Evolutionary conservation across 2,797 vertebrate genomes (phyloP), one percentile per base, ranked within the genome.

Genomic region (Rhinatrema bivittatum): DNA sequence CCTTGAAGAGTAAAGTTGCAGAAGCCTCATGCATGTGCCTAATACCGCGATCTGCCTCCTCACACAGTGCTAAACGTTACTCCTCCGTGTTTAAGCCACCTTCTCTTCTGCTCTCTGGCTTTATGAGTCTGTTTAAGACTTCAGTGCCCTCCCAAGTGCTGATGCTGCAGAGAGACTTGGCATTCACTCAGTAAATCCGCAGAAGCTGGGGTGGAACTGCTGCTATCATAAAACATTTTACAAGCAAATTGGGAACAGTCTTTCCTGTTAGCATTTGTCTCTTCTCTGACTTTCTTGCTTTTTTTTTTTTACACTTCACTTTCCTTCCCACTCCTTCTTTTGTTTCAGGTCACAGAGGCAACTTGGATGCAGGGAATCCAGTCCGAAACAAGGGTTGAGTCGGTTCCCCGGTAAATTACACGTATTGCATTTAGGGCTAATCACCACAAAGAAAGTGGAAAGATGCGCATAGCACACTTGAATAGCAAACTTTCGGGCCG

Each of bases 71-170:
- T n/a, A n/a, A n/a, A n/a, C n/a, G n/a, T n/a, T n/a, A n/a, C n/a
- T n/a, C n/a, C n/a, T n/a, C n/a, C n/a, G n/a, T n/a, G n/a, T n/a
- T n/a, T n/a, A n/a, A n/a, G n/a, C 25, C 12, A 13, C 20, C 39
- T 44, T 68, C 62, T 41, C 51, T 60, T 43, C 55, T 55, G 54
- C 48, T 41, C 68, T 51, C 31, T 37, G 52, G 38, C n/a, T 72
- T 74, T 70, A 67, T 0, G 20, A 70, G 49, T 42, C 50, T 58
- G 44, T 62, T 65, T 58, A 54, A 35, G 49, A 53, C 44, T 67
- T 61, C 39, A 33, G 36, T 38, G 29, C 31, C 39, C 42, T 67
- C 30, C 38, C 51, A 45, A 45, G 25, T 50, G 59, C 60, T 74
- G 68, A 64, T 53, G 58, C 37, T 25, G 58, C 54, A 70, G 46